phyloP scores from a whole-genome alignment of 2,113 vertebrate species.

The Mola mola region DNA sequence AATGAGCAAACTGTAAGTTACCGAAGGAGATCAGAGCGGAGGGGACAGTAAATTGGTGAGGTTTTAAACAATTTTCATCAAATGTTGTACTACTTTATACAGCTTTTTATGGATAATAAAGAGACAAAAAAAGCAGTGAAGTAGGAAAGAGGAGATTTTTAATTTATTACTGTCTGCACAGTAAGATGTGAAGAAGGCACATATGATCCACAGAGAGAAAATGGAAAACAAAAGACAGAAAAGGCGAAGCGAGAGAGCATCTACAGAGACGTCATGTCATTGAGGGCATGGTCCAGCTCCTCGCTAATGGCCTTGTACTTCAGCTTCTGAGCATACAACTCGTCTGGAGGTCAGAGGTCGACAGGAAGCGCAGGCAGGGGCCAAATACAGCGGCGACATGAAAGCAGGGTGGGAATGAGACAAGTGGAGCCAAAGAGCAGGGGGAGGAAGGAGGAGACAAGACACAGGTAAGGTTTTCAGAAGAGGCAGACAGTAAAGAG shows the following conservation, averaged over 20 bases:
- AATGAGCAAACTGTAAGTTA: neutral
- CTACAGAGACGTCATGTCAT: constrained; percentile 92
- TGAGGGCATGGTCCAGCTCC: constrained; percentile 93
- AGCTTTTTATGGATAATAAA: neutral
- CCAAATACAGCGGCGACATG: constrained; percentile 72
- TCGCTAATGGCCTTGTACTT: constrained; percentile 95
- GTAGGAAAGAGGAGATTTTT: constrained; percentile 64
- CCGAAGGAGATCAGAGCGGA: neutral
- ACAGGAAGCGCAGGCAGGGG: constrained; percentile 66
- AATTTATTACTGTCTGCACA: constrained; percentile 42
- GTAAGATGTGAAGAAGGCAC: constrained; percentile 57
- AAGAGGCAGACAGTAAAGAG: constrained; percentile 56
- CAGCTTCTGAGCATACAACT: constrained; percentile 93
- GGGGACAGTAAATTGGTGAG: neutral
- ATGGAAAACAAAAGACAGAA: constrained; percentile 13
- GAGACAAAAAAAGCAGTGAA: constrained; percentile 36
- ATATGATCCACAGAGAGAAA: constrained; percentile 35
- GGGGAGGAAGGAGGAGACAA: constrained; percentile 60
- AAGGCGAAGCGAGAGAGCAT: constrained; percentile 4
- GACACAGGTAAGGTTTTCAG: constrained; percentile 63
- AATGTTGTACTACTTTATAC: neutral
- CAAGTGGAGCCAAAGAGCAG: constrained; percentile 48
- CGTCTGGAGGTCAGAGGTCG: constrained; percentile 80
- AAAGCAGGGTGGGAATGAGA: constrained; percentile 60
- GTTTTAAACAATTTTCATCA: too few relatives aligned